Evolutionary conservation across 1,140 invertebrate genomes (phyloP).

Genomic region (Nasonia vitripennis): DNA sequence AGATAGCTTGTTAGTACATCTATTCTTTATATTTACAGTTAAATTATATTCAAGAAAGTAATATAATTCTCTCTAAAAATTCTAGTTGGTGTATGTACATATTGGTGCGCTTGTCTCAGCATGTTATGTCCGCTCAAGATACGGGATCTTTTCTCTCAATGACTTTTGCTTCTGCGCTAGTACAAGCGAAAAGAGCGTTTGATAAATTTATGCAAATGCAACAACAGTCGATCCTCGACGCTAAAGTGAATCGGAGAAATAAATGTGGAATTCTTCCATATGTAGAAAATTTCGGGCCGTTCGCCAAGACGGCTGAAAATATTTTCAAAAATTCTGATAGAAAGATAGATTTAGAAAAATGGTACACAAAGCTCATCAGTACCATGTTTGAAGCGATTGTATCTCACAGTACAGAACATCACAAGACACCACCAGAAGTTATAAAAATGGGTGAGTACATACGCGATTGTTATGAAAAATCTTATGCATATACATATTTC

Average conservation of each 20-base stretch:
- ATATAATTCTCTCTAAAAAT: conserved; percentile 10
- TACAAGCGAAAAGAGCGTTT: conserved; percentile 96
- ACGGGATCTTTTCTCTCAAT: conserved; percentile 93
- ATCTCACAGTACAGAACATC: conserved; percentile 88
- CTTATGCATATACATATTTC: background rate
- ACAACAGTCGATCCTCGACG: conserved; percentile 88
- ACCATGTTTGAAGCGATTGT: conserved; percentile 92
- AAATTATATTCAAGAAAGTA: background rate
- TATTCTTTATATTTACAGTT: background rate
- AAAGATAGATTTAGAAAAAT: conserved; percentile 96
- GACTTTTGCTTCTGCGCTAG: conserved; percentile 90
- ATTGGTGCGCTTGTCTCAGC: conserved; percentile 90
- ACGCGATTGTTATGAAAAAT: background rate
- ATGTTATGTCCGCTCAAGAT: conserved; percentile 93
- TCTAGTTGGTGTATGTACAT: conserved; percentile 93
- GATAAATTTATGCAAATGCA: conserved; percentile 95
- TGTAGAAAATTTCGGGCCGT: conserved; percentile 92
- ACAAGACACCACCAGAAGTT: conserved; percentile 95
- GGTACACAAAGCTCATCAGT: conserved; percentile 90
- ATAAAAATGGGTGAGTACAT: conserved; percentile 88
- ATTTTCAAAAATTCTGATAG: conserved; percentile 92
- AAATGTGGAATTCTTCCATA: conserved; percentile 96
- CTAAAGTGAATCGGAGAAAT: conserved; percentile 81
- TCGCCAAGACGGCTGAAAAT: conserved; percentile 89
- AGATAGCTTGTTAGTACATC: conserved; percentile 88